Evolutionary conservation across 2,113 vertebrate species (phyloP).

Genomic region (Uria aalge): DNA sequence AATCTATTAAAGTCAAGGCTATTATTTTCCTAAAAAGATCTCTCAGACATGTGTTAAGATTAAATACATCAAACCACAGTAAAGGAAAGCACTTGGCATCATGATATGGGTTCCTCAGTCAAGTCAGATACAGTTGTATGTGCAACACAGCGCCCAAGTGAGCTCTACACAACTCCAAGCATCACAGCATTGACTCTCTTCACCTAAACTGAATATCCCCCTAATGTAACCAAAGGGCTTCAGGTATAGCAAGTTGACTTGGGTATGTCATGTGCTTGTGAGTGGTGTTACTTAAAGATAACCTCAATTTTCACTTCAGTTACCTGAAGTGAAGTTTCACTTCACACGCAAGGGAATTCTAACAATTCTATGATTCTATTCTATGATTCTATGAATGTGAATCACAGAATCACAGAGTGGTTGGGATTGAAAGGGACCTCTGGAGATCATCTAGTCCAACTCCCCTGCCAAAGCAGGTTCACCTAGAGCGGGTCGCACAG

Average conservation of each 20-base stretch:
- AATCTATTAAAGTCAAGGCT: neutral
- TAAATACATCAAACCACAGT: neutral
- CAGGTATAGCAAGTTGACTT: neutral
- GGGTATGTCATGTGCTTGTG: neutral
- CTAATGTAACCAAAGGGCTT: neutral
- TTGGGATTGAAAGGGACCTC: no score
- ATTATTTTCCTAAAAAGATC: neutral
- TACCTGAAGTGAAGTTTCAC: neutral
- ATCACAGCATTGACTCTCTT: neutral
- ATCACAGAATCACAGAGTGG: neutral
- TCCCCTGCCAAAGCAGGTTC: no score
- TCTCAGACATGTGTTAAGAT: neutral
- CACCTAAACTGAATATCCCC: neutral
- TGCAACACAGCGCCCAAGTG: neutral
- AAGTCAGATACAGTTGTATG: neutral
- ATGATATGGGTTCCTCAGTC: neutral
- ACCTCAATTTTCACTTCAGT: neutral
- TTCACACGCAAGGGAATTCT: neutral
- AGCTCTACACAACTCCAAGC: neutral
- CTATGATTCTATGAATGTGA: neutral
- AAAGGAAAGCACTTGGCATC: neutral
- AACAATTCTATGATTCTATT: no score
- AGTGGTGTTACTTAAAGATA: neutral
- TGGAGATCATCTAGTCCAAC: no score
- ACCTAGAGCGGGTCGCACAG: no score